Conservation (phyloP, 1,140 invertebrate genomes). For the Cherax quadricarinatus region DNA sequence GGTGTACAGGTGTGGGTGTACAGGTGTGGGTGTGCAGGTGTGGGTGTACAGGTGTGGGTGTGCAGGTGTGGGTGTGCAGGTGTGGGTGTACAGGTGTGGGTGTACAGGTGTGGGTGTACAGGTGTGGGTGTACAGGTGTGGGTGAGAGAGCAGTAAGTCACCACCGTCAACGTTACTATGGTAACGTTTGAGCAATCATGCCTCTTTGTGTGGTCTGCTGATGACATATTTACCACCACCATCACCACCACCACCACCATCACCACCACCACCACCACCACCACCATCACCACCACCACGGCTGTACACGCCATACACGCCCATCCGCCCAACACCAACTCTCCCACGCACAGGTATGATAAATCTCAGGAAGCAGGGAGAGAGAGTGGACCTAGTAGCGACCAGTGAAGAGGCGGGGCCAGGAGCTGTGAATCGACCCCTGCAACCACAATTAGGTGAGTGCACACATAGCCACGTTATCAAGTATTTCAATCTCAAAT, state of each 20-base stretch:
- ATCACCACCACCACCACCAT: not conserved
- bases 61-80: not conserved
- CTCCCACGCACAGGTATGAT: too few species aligned
- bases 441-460: too few species aligned
- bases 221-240: not conserved
- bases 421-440: too few species aligned
- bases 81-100: not conserved
- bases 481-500: too few species aligned
- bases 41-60: not conserved
- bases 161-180: not conserved
- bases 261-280: too few species aligned
- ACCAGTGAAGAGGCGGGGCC: too few species aligned
- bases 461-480: not conserved
- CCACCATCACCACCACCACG: too few species aligned
- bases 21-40: not conserved
- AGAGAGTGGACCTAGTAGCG: too few species aligned
- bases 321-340: too few species aligned
- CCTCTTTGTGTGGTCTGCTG: constrained; percentile 15
- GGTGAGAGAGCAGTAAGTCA: not conserved
- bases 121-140: not conserved
- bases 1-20: too few species aligned
- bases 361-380: too few species aligned
- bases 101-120: not conserved
- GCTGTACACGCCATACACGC: too few species aligned
- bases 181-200: constrained; percentile 58